Evolutionary conservation across 2,888 invertebrate species (phyloP), one percentile per base, ranked within the genome.

Genomic region (Empis stercorea): DNA sequence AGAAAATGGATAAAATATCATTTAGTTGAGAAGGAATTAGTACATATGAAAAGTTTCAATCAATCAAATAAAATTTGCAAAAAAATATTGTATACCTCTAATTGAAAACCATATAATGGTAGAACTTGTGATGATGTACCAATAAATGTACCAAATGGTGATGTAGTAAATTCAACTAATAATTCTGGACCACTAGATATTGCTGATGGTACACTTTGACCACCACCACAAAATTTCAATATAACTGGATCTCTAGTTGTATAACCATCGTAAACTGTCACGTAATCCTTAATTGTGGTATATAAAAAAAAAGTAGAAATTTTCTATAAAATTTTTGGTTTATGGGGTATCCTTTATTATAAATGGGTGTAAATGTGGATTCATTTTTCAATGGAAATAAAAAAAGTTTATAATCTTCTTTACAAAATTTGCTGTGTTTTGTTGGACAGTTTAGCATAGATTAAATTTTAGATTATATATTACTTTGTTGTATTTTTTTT

Each of bases 201-300:
- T 30, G 89, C 82, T 61, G 85, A 82, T 11, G 91, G 89, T 46
- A 91, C 84, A 4, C 86, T 78, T 60, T 88, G 86, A 34, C 88
- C 88, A 41, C 89, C 88, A 10, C 89, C 88, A 61, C 92, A 92
- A 70, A 92, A 92, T 71, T 87, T 87, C 56, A 91, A 72, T 59
- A 92, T 80, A 54, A 89, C 81, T 16, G 91, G 87, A 68, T 89
- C 88, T 59, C 87, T 75, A 37, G 87, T 88, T 55, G 88, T 88
- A 63, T 88, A 87, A 36, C 88, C 88, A 61, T 89, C 88, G 68
- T 88, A 89, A 45, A 88, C 81, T 30, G 87, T 87, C 56, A 89
- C 87, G 71, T 87, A 88, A 70, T 88, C 88, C 71, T 85, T 49
- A 52, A 50, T 55, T 54, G 55, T 55, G 50, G 48, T n/a, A n/a